phyloP scores from a whole-genome alignment of 2,888 invertebrate genomes.

The Galerucella nymphaeae region DNA sequence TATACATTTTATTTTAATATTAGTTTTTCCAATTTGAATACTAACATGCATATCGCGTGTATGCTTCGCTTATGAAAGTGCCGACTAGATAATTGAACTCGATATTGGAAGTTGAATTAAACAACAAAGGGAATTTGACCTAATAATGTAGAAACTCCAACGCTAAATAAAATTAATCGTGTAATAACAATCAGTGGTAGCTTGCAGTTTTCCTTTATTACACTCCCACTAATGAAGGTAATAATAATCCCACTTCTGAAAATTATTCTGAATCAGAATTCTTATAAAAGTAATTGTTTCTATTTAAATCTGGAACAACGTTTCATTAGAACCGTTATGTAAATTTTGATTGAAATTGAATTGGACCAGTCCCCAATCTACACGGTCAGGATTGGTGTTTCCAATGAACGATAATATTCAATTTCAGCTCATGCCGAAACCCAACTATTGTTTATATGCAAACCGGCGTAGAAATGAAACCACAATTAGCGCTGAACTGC shows the following conservation, averaged over 20 bases:
- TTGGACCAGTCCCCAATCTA: neutral
- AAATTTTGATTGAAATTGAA: neutral
- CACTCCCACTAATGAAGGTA: too few relatives aligned
- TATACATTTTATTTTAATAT: conserved; percentile 11
- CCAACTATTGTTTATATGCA: neutral
- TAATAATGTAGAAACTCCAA: neutral
- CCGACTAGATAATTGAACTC: conserved; percentile 14
- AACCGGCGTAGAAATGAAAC: neutral
- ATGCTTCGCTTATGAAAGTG: conserved; percentile 4
- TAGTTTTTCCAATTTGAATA: neutral
- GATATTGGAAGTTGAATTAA: conserved; percentile 1
- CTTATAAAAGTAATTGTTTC: too few relatives aligned
- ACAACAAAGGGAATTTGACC: conserved; percentile 6
- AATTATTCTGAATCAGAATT: too few relatives aligned
- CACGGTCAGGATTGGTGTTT: neutral
- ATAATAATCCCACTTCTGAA: too few relatives aligned
- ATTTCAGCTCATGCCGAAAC: neutral
- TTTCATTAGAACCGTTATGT: neutral
- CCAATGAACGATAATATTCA: neutral
- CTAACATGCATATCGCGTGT: conserved; percentile 19
- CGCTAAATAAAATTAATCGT: neutral
- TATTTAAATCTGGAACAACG: neutral
- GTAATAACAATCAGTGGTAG: too few relatives aligned
- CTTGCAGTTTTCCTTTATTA: too few relatives aligned
- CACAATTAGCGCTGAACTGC: neutral